Percentiles rank a stretch among this genome's conserved stretches.
Evolutionary conservation across 2,113 vertebrate species (phyloP).

Genomic region (Pagrus major): DNA sequence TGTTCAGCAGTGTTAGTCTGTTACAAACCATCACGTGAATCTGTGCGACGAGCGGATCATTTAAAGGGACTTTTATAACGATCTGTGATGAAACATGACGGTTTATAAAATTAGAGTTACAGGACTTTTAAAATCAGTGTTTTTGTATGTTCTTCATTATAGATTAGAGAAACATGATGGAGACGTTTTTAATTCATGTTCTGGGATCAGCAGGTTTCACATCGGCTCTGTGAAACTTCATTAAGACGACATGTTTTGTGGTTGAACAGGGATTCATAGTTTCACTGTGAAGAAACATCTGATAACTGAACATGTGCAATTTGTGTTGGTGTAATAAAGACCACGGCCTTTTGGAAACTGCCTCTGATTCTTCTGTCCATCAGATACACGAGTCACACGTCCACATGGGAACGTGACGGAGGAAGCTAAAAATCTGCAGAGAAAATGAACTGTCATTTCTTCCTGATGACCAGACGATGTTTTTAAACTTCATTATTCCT

Average conservation of each 20-base stretch:
- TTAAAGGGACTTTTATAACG: slow-evolving; percentile 5
- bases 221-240: neutral
- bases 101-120: neutral
- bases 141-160: slow-evolving; percentile 1
- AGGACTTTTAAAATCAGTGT: slow-evolving; percentile 27
- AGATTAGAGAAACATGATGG: neutral
- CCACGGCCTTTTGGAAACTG: neutral
- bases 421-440: neutral
- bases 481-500: too few relatives aligned
- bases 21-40: neutral
- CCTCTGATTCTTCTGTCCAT: slow-evolving; percentile 1
- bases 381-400: neutral
- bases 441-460: too few relatives aligned
- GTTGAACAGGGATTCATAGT: neutral
- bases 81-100: neutral
- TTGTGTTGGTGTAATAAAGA: slow-evolving; percentile 49
- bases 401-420: too few relatives aligned
- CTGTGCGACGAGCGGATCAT: neutral
- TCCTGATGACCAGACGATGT: too few relatives aligned
- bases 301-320: slow-evolving; percentile 5
- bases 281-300: neutral
- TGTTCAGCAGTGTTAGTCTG: slow-evolving; percentile 19
- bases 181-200: neutral
- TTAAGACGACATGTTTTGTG: neutral
- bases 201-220: slow-evolving; percentile 1